These are phyloP conservation scores for Tiliacea citrago DNA, from an alignment of 2,888 invertebrate species.

Conservation along the genomic window DNA sequence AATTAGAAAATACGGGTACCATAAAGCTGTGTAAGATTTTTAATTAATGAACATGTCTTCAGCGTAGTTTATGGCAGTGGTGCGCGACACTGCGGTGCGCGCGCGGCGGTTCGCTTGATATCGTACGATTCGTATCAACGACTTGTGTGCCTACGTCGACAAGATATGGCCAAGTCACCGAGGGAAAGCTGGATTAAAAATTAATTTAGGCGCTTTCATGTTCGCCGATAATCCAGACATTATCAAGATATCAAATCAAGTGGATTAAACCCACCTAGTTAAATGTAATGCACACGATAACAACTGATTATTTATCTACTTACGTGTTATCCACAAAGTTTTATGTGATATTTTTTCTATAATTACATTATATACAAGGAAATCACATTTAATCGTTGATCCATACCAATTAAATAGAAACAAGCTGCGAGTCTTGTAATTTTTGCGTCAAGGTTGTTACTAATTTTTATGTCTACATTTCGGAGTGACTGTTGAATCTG, in stretches of 20 bases:
- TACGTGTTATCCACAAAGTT: slow-evolving; percentile 70
- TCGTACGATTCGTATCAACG: slow-evolving; percentile 71
- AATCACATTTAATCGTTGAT: slow-evolving; percentile 51
- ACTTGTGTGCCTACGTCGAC: slow-evolving; percentile 79
- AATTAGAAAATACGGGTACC: slow-evolving; percentile 38
- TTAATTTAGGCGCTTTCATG: slow-evolving; percentile 89
- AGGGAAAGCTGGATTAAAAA: slow-evolving; percentile 89
- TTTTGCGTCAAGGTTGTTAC: slow-evolving; percentile 56
- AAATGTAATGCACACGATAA: slow-evolving; percentile 88
- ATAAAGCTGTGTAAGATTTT: slow-evolving; percentile 53
- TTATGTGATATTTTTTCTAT: slow-evolving; percentile 53
- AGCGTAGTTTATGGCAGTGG: slow-evolving; percentile 66
- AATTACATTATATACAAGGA: slow-evolving; percentile 56
- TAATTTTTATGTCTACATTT: slow-evolving; percentile 56
- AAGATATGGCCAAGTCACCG: slow-evolving; percentile 82
- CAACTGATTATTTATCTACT: slow-evolving; percentile 83
- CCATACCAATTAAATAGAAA: slow-evolving; percentile 35
- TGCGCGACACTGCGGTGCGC: slow-evolving; percentile 36
- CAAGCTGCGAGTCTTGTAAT: slow-evolving; percentile 38
- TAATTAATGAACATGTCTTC: slow-evolving; percentile 68
- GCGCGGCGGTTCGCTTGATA: slow-evolving; percentile 69
- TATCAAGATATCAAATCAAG: slow-evolving; percentile 89
- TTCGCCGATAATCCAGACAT: slow-evolving; percentile 88
- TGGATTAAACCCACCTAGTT: slow-evolving; percentile 87
- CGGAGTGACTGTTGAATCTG: slow-evolving; percentile 37